Base-by-base conservation (phyloP, 2,888 invertebrate species). In the Drepanosiphum platanoidis region DNA sequence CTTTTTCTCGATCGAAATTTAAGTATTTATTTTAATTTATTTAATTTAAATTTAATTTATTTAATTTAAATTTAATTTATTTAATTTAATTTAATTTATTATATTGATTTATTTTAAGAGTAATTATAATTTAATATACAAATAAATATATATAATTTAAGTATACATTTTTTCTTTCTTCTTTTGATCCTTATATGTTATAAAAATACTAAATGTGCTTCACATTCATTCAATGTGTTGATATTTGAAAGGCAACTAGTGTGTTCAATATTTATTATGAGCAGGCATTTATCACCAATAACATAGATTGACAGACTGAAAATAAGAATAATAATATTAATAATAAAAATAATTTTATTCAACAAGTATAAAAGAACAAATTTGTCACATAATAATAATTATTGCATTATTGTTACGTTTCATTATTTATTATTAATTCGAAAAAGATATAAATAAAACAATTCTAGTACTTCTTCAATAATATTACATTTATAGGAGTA, bases 311-410 rank as follows among this genome's bases (percentile, higher is more conserved):
- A n/a, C n/a, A n/a, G n/a, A n/a, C n/a, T n/a, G 22, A n/a, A 18
- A 58, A 61, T 27, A 61, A 61, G 36, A 22, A n/a, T 39, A 58
- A 81, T 58, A 70, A 81, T 71, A 71, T 71, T 81, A 77, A 36
- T 80, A 84, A 75, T 84, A 75, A 66, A 84, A 74, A 84, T 84
- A 68, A 58, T 84, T 84, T 84, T 84, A 84, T 84, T 84, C 68
- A 84, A 84, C 84, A 84, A 77, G 77, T 84, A 84, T 84, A 84
- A 84, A 84, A 84, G 84, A 84, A 84, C 84, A 84, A 84, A 36
- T 75, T 52, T 75, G 42, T 70, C 84, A 58, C 27, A 68, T 36
- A 30, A 75, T 84, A 84, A 75, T 61, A 74, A 52, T 66, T 66
- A 66, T 30, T 64, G n/a, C 27, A 84, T 84, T 75, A 52, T 75